Evolutionary conservation across 2,797 vertebrate species (phyloP).

Genomic region (Phylloscopus collybita): DNA sequence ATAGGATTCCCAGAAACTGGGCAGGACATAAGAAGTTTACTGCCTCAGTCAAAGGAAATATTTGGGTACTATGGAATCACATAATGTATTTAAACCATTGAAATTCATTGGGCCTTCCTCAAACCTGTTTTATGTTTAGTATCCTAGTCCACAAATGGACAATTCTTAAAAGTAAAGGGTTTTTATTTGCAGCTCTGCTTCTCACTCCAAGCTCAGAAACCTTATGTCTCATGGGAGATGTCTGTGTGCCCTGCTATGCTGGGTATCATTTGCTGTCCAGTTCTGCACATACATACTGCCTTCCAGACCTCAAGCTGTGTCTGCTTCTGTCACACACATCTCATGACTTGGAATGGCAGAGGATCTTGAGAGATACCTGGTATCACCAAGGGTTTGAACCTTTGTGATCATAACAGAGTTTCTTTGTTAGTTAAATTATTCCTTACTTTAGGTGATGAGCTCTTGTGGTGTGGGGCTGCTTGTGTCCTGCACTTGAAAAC

Average conservation of each 20-base stretch:
- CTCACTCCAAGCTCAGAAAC: background rate
- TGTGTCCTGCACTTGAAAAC: background rate
- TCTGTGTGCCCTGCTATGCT: background rate
- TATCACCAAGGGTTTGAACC: background rate
- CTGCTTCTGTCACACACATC: background rate
- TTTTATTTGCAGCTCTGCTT: background rate
- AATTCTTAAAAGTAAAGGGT: background rate
- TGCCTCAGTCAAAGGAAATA: background rate
- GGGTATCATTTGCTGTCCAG: background rate
- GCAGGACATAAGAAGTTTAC: background rate
- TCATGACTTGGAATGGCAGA: background rate
- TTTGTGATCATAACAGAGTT: background rate
- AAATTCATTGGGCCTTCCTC: background rate
- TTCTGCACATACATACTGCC: background rate
- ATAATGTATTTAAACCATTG: background rate
- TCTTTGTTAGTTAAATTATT: background rate
- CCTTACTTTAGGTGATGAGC: background rate
- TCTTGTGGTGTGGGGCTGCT: accelerated
- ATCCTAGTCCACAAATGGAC: background rate
- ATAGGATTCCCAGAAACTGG: background rate
- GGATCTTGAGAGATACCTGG: background rate
- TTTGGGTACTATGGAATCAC: background rate
- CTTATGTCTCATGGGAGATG: background rate
- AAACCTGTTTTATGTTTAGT: background rate
- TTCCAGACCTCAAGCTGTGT: background rate